Conservation (phyloP, 2,888 invertebrate species). For the Nyleta sp. region DNA sequence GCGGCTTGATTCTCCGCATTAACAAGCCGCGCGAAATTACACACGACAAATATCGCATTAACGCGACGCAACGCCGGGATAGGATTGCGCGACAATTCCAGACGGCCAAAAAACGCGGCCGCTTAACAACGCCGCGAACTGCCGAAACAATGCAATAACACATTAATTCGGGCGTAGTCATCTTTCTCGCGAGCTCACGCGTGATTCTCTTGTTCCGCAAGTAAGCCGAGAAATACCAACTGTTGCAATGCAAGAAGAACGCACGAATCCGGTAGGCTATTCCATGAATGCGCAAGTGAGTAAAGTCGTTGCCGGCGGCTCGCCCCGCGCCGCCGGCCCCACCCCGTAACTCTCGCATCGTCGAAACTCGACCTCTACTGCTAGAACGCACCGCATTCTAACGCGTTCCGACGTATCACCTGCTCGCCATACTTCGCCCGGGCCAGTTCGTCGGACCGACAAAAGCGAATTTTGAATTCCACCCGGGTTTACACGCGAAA, state of each 20-base stretch:
- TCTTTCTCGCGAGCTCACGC: conserved; percentile 43
- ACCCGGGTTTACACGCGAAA: conserved; percentile 29
- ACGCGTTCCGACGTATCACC: conserved; percentile 72
- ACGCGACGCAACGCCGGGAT: neutral
- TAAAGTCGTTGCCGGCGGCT: conserved; percentile 61
- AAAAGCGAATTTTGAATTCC: conserved; percentile 62
- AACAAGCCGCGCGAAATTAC: conserved; percentile 16
- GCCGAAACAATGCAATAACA: conserved; percentile 46
- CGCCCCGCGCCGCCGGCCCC: no score
- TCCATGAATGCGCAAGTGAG: conserved; percentile 74
- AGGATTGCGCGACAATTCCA: neutral
- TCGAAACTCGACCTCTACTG: conserved; percentile 56
- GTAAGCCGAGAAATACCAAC: conserved; percentile 69
- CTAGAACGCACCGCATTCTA: conserved; percentile 70
- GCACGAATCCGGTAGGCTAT: conserved; percentile 72
- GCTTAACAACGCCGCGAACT: conserved; percentile 11
- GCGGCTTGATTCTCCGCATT: neutral
- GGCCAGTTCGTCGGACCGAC: conserved; percentile 41
- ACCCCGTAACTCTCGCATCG: conserved; percentile 52
- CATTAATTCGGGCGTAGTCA: conserved; percentile 31
- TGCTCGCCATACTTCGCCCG: conserved; percentile 53
- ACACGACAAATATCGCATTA: conserved; percentile 11
- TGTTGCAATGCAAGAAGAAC: conserved; percentile 72
- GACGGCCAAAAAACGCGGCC: conserved; percentile 15
- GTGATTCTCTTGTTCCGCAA: conserved; percentile 21